phyloP scores from a whole-genome alignment of 2,797 vertebrate genomes.

The Sebastes oblongus region DNA sequence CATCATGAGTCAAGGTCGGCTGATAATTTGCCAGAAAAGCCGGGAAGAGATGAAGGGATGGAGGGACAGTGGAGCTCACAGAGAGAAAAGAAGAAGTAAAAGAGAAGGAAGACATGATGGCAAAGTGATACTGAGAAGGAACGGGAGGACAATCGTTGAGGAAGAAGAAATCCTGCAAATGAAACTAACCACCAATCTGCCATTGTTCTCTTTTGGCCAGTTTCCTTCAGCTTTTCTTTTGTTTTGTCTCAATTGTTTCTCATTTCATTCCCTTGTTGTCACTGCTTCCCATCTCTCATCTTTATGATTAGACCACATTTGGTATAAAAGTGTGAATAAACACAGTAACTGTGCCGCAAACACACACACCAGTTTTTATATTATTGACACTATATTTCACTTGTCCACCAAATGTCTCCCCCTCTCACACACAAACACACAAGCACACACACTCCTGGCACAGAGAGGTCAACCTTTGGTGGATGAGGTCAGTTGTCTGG shows the following conservation, averaged over 20 bases:
- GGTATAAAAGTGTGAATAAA: not conserved
- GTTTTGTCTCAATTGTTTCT: not conserved
- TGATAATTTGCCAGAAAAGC: slow-evolving; percentile 67
- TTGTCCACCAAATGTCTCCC: slow-evolving; percentile 15
- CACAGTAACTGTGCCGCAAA: not conserved
- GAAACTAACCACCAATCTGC: slow-evolving; percentile 7
- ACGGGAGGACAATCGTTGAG: slow-evolving; percentile 6
- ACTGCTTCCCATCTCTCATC: not conserved
- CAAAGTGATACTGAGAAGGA: slow-evolving; percentile 12
- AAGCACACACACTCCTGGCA: slow-evolving; percentile 26
- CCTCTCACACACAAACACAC: not conserved
- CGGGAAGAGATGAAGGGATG: slow-evolving; percentile 28
- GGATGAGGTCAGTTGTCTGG: slow-evolving; percentile 81
- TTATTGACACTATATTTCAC: not conserved
- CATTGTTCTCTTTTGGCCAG: not conserved
- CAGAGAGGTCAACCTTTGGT: slow-evolving; percentile 66
- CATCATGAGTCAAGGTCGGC: slow-evolving; percentile 75
- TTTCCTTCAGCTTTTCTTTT: not conserved
- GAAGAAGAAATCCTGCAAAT: slow-evolving; percentile 11
- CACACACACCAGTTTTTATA: not conserved
- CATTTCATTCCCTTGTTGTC: not conserved
- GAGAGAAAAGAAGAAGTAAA: not conserved
- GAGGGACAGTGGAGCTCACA: slow-evolving; percentile 17
- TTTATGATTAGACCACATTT: not conserved
- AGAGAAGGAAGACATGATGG: slow-evolving; percentile 26